Conservation (phyloP, 2,797 vertebrate genomes). For the Ibycter americanus region DNA sequence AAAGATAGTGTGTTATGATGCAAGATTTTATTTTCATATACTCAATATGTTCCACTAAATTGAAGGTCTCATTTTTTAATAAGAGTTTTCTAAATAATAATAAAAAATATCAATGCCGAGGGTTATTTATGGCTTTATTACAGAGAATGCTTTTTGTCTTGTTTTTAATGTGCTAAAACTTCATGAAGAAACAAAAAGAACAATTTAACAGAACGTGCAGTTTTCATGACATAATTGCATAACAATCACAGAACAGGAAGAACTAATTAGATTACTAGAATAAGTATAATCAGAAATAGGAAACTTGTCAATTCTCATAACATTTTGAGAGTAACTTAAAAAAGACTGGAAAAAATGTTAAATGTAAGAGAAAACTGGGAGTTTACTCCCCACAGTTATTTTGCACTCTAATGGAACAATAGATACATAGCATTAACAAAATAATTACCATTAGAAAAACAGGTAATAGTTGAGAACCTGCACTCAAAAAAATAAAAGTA, state of each 20-base stretch:
- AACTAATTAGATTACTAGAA: slow-evolving; percentile 38
- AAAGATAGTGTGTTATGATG: not conserved
- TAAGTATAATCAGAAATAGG: slow-evolving; percentile 16
- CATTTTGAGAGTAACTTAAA: not conserved
- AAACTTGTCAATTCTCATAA: slow-evolving; percentile 34
- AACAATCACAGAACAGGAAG: slow-evolving; percentile 16
- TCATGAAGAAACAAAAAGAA: not conserved
- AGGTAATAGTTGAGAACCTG: not conserved
- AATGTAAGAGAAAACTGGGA: not conserved
- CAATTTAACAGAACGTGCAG: slow-evolving; percentile 4
- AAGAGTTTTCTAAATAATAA: not conserved
- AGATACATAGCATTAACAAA: not conserved
- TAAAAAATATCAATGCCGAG: not conserved
- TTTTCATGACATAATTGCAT: slow-evolving; percentile 29
- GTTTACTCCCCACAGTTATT: not conserved
- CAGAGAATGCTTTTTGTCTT: not conserved
- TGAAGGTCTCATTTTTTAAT: slow-evolving; percentile 5
- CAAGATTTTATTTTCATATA: not conserved
- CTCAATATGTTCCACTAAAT: not conserved
- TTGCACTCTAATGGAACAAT: not conserved
- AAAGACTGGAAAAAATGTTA: not conserved
- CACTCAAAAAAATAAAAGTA: not conserved
- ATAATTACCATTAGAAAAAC: not conserved
- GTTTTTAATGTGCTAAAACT: not conserved
- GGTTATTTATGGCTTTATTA: not conserved